Evolutionary conservation across 2,113 vertebrate species (phyloP).

Genomic region (Trochalopteron elliotii): DNA sequence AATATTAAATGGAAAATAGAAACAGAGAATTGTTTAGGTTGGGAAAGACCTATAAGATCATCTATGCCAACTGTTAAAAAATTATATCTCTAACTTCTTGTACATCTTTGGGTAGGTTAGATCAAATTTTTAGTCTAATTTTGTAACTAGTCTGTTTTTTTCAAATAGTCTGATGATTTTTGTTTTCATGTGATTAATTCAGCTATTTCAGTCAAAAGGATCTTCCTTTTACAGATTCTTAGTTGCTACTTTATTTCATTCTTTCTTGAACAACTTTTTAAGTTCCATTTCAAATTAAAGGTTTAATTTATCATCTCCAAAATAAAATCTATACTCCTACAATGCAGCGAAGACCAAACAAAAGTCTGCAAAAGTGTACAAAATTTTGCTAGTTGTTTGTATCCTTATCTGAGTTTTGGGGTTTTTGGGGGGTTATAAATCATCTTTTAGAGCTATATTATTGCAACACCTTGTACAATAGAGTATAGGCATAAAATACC

Average conservation of each 20-base stretch:
- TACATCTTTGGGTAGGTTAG: background rate
- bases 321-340: background rate
- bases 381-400: background rate
- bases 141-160: background rate
- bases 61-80: background rate
- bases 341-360: background rate
- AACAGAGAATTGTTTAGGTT: background rate
- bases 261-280: background rate
- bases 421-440: background rate
- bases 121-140: background rate
- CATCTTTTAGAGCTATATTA: background rate
- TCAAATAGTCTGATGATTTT: background rate
- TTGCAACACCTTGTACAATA: background rate
- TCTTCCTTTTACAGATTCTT: background rate
- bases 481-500: background rate
- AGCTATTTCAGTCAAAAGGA: background rate
- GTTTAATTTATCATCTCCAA: background rate
- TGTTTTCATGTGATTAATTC: background rate
- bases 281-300: background rate
- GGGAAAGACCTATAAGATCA: background rate
- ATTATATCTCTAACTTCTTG: background rate
- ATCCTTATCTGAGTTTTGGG: background rate
- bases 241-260: background rate
- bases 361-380: background rate
- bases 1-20: background rate